Base-by-base conservation (phyloP, 2,113 vertebrate species). In the Gymnogyps californianus region DNA sequence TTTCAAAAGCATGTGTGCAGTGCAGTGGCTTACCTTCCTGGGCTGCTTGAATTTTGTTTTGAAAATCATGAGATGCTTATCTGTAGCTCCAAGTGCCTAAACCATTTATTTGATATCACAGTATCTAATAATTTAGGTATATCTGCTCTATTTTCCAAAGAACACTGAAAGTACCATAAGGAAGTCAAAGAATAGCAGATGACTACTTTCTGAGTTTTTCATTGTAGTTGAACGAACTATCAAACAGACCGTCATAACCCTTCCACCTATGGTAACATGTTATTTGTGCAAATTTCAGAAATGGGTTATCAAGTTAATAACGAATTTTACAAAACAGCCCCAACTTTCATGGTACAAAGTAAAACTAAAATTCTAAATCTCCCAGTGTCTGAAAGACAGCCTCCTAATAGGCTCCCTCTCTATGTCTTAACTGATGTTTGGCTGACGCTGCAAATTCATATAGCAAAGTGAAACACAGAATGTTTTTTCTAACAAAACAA, bases 301-400 rank as follows among this genome's bases (percentile, higher is more conserved):
- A 70, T 0, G 7, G 46, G 42, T 80, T 95, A 83, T 65, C 66
- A 70, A 93, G 40, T 80, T 88, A 91, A 70, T 83, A 94, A 55
- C 38, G 94, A 97, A 90, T 89, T 92, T 96, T 89, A 89, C 14
- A 91, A 64, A 93, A 62, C 28, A 75, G 31, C 83, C 92, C 78
- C 82, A 95, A 96, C 44, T 94, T 97, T 76, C 57, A 31, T n/a
- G 67, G 88, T 67, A 92, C 64, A 84, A 46, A 42, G 71, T 90
- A 93, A 96, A 98, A 97, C 65, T 89, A 93, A 96, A 95, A 91
- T 75, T 95, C 89, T 94, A 49, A 40, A 96, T 96, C 97, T 95
- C 36, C 57, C 78, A 28, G 59, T 46, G 91, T 67, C 78, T 79
- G 76, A 93, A 91, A 93, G 93, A 51, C 77, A 96, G 91, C 25